These are phyloP conservation scores for Punctoribates punctum DNA, from an alignment of 2,888 invertebrate genomes.

Conservation along the genomic window DNA sequence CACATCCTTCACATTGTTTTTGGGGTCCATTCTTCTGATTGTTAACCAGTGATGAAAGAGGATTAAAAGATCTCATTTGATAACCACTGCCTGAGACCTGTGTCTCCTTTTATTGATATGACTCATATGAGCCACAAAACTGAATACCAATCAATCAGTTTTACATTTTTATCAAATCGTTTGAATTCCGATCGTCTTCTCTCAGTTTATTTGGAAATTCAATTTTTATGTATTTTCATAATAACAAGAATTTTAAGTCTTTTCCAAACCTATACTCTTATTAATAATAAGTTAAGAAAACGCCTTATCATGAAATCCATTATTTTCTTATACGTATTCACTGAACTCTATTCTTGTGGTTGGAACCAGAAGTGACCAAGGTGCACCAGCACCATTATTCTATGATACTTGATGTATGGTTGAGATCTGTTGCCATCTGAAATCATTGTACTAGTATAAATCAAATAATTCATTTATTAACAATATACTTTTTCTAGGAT, in stretches of 20 bases:
- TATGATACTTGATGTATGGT: background rate
- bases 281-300: background rate
- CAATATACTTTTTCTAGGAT: no score
- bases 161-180: no score
- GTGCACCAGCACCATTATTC: no score
- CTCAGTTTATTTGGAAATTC: no score
- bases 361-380: background rate
- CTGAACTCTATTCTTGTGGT: background rate
- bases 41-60: conserved; percentile 24
- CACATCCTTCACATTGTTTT: conserved; percentile 14
- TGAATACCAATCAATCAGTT: background rate
- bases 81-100: background rate
- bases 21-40: background rate
- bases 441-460: no score
- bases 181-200: no score
- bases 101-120: background rate
- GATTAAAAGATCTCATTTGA: conserved; percentile 7
- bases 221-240: no score
- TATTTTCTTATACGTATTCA: conserved; percentile 21
- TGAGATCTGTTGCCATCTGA: background rate
- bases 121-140: background rate
- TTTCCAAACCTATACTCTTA: conserved; percentile 15
- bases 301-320: conserved; percentile 35
- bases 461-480: no score
- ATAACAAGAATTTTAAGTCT: background rate